Evolutionary conservation across 2,113 vertebrate genomes (phyloP).

Genomic region (Colaptes auratus): DNA sequence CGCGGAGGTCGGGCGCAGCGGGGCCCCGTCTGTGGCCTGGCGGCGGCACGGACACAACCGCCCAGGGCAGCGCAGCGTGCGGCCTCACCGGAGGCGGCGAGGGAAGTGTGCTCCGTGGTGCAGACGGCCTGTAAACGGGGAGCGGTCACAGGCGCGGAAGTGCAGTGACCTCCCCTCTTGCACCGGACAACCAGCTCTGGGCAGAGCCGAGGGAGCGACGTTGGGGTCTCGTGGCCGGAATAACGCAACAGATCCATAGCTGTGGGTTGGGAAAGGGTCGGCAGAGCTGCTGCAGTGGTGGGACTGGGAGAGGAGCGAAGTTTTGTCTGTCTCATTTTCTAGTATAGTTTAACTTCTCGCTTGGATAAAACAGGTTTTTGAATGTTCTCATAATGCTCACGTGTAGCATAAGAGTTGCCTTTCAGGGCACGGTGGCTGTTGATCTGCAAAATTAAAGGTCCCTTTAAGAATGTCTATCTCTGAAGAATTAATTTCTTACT

Average conservation of each 20-base stretch:
- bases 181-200: neutral
- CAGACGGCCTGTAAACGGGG: fast-evolving
- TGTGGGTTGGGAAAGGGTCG: fast-evolving
- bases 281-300: neutral
- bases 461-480: neutral
- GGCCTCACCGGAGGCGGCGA: neutral
- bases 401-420: fast-evolving
- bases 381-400: fast-evolving
- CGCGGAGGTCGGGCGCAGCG: neutral
- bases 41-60: fast-evolving
- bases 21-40: neutral
- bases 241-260: fast-evolving
- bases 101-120: fast-evolving
- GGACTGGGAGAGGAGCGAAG: neutral
- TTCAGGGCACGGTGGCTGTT: neutral
- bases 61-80: neutral
- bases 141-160: neutral
- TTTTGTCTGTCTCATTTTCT: neutral
- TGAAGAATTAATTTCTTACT: neutral
- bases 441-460: neutral
- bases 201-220: neutral
- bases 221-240: neutral
- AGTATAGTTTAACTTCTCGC: neutral
- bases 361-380: neutral
- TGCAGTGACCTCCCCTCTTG: fast-evolving